Evolutionary conservation across 2,888 invertebrate genomes (phyloP), one percentile per base, ranked within the genome.

Genomic region (Diachrysia chrysitis): DNA sequence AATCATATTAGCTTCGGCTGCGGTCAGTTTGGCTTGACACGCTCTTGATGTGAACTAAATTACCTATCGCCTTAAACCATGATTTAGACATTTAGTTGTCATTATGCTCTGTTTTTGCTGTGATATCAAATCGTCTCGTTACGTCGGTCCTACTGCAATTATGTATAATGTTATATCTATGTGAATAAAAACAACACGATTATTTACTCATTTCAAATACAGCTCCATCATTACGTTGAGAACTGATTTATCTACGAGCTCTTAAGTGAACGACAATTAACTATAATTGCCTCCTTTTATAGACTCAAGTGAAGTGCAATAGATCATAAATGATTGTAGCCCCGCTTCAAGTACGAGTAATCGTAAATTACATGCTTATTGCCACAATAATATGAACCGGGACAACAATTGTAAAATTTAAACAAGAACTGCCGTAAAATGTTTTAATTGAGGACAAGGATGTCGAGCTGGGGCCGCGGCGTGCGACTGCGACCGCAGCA

Each of bases 381-480:
- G 69, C 72, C 63, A 75, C 69, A 80, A 82, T 81, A 83, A 83
- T 83, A 82, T 78, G 65, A 79, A 76, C 78, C 73, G 74, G 78
- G 78, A 84, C 78, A 76, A 81, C 79, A 85, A 89, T 88, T 90
- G 87, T 89, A 87, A 87, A 90, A 92, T 90, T 90, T 86, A 90
- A 90, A 90, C 85, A 87, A 89, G 89, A 89, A 85, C 83, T 87
- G 89, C 86, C 81, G 89, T 91, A 92, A 93, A 94, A 89, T 89
- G 91, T 90, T 92, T 90, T 91, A 91, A 94, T 93, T 92, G 93
- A 88, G 94, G 92, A 89, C 94, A 94, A 94, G 94, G 94, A 93
- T 93, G 88, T 89, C 89, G 81, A 86, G 86, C 85, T 83, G 84
- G 76, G 86, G 86, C 84, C 85, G 89, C 84, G 78, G 74, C 75